phyloP scores from a whole-genome alignment of 2,888 invertebrate species.

The Drosophila algonquin region DNA sequence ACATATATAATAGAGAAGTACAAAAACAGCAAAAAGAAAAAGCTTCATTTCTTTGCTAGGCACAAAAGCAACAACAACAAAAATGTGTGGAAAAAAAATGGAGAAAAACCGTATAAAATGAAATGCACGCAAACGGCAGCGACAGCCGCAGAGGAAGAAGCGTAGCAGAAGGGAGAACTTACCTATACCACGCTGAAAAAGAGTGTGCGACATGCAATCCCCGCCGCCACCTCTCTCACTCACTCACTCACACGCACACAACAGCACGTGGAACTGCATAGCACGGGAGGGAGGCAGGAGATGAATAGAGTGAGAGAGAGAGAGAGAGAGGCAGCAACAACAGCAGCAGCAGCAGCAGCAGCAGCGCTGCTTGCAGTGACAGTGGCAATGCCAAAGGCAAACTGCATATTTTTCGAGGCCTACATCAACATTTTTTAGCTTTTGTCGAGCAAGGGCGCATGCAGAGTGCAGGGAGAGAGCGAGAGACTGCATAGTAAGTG shows the following conservation, averaged over 20 bases:
- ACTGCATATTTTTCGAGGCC: slow-evolving; percentile 78
- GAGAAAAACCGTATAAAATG: slow-evolving; percentile 14
- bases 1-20: slow-evolving; percentile 53
- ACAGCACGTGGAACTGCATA: slow-evolving; percentile 31
- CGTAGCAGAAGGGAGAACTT: slow-evolving; percentile 69
- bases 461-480: slow-evolving; percentile 23
- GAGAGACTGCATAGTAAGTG: slow-evolving; percentile 9
- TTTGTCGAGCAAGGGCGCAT: slow-evolving; percentile 57
- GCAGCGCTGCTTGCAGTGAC: slow-evolving; percentile 71
- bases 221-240: slow-evolving; percentile 29
- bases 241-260: slow-evolving; percentile 25
- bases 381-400: slow-evolving; percentile 81
- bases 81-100: slow-evolving; percentile 11
- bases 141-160: slow-evolving; percentile 3
- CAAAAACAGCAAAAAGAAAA: slow-evolving; percentile 49
- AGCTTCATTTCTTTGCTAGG: slow-evolving; percentile 66
- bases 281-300: slow-evolving; percentile 10
- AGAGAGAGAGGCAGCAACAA: slow-evolving; percentile 3
- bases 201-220: slow-evolving; percentile 68
- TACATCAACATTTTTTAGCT: slow-evolving; percentile 76
- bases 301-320: neutral
- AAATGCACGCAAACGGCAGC: slow-evolving; percentile 52
- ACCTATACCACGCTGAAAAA: slow-evolving; percentile 77
- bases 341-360: slow-evolving; percentile 40
- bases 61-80: slow-evolving; percentile 54